Evolutionary conservation across 2,888 invertebrate species (phyloP).

Genomic region (Erannis defoliaria): DNA sequence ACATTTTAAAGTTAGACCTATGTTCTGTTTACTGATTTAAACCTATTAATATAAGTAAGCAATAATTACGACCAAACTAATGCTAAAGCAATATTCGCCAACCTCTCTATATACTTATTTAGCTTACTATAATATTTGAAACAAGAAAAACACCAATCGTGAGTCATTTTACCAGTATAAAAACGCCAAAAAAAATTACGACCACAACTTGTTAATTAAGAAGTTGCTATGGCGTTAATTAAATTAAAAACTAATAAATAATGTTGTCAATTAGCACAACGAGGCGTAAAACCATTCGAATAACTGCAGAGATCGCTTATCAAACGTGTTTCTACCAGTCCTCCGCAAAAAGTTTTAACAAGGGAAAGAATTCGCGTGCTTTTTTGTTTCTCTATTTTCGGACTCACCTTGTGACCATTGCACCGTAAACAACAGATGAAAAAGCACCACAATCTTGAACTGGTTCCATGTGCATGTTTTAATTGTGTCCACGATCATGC

Average conservation of each 20-base stretch:
- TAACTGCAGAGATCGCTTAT: slow-evolving; percentile 36
- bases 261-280: slow-evolving; percentile 28
- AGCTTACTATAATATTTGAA: background rate
- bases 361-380: slow-evolving; percentile 18
- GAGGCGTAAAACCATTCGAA: slow-evolving; percentile 32
- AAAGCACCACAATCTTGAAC: slow-evolving; percentile 73
- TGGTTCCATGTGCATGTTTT: slow-evolving; percentile 77
- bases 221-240: slow-evolving; percentile 16
- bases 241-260: slow-evolving; percentile 20
- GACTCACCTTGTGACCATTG: slow-evolving; percentile 72
- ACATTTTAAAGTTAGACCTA: too few relatives aligned
- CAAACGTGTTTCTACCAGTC: slow-evolving; percentile 37
- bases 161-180: background rate
- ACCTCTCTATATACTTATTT: background rate
- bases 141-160: background rate
- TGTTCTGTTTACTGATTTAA: too few relatives aligned
- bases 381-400: slow-evolving; percentile 34
- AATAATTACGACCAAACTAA: background rate
- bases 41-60: too few relatives aligned
- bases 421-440: slow-evolving; percentile 74
- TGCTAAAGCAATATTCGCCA: background rate
- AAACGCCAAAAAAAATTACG: slow-evolving; percentile 13
- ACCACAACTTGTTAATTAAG: slow-evolving; percentile 21
- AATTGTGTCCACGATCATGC: slow-evolving; percentile 79
- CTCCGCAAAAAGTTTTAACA: slow-evolving; percentile 31